Percentiles rank a stretch among this genome's conserved stretches.
phyloP scores from a whole-genome alignment of 2,113 vertebrate genomes.

The Erythrocercus mccallii region DNA sequence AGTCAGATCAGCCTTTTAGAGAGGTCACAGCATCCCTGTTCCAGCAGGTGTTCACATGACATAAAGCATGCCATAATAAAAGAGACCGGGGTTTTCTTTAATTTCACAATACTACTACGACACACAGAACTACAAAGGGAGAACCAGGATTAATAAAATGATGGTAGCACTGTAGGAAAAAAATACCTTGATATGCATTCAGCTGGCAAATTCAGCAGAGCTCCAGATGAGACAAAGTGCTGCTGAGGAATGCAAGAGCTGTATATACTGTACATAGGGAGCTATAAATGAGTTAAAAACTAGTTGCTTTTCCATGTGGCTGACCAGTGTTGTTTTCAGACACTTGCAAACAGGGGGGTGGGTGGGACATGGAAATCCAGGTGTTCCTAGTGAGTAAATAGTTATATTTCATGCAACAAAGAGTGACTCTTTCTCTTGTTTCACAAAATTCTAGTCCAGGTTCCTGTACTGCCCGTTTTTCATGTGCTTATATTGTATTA shows the following conservation, averaged over 20 bases:
- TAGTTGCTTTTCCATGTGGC: slow-evolving; percentile 62
- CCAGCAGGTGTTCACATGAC: background rate
- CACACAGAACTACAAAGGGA: background rate
- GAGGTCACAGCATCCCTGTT: background rate
- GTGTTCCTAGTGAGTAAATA: slow-evolving; percentile 21
- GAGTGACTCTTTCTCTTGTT: slow-evolving; percentile 3
- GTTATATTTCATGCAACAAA: slow-evolving; percentile 29
- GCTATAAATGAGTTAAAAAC: slow-evolving; percentile 11
- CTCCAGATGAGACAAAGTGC: background rate
- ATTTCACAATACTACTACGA: background rate
- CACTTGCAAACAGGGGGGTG: background rate
- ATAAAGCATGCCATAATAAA: background rate
- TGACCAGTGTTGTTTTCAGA: slow-evolving; percentile 59
- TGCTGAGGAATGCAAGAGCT: slow-evolving; percentile 28
- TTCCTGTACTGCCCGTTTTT: slow-evolving; percentile 32
- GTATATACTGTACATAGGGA: slow-evolving; percentile 78
- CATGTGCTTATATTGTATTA: slow-evolving; percentile 76
- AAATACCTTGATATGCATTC: background rate
- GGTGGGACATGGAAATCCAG: background rate
- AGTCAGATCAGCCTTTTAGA: background rate
- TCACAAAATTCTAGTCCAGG: slow-evolving; percentile 15
- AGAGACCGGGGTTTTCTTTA: background rate
- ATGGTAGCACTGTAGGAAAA: background rate
- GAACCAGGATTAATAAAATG: background rate
- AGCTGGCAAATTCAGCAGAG: background rate